phyloP scores from a whole-genome alignment of 92 coral and sea anemone species.

The Epizoanthus rinbou region DNA sequence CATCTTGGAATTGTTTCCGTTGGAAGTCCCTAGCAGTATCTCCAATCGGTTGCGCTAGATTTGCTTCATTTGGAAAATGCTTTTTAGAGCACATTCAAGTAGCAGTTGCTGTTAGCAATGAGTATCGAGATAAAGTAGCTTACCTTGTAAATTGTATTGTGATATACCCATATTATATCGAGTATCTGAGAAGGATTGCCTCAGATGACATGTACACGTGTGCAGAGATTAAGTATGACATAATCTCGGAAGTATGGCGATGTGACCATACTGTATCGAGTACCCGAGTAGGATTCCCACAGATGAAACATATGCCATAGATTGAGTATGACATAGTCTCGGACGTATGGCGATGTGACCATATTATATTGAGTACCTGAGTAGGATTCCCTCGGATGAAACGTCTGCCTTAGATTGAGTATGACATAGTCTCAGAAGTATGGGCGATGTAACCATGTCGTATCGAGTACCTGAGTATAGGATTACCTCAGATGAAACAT shows the following conservation, averaged over 20 bases:
- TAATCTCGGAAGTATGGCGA: too few species aligned
- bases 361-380: background rate
- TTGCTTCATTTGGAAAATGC: slow-evolving; percentile 14
- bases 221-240: too few species aligned
- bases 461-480: background rate
- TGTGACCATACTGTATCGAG: too few species aligned
- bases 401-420: background rate
- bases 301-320: too few species aligned
- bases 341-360: background rate
- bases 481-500: background rate
- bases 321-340: background rate
- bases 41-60: slow-evolving; percentile 27
- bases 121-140: too few species aligned
- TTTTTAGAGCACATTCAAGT: too few species aligned
- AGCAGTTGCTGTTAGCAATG: too few species aligned
- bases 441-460: slow-evolving; percentile 11
- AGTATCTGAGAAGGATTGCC: too few species aligned
- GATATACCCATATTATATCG: background rate
- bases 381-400: background rate
- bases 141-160: background rate
- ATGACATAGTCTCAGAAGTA: slow-evolving; percentile 15
- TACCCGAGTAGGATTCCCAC: too few species aligned
- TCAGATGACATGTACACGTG: background rate
- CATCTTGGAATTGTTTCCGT: slow-evolving; percentile 26
- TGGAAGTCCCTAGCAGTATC: slow-evolving; percentile 45